Conservation (phyloP, 2,797 vertebrate genomes). For the Apodemus agrarius region DNA sequence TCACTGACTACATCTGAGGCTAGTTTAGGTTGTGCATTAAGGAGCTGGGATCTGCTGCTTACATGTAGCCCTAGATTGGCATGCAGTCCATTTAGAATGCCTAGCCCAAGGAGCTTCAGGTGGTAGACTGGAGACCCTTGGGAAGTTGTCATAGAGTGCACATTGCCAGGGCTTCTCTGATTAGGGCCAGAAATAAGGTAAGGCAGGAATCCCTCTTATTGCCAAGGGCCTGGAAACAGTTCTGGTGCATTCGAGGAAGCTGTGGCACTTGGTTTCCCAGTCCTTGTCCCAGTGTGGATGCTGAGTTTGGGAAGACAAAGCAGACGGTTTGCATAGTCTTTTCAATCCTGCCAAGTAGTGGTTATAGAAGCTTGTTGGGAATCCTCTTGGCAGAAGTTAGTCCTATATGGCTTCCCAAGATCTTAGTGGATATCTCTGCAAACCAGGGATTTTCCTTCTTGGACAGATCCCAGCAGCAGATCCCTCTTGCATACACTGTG, state of each 20-base stretch:
- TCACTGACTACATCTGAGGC: background rate
- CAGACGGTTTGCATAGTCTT: background rate
- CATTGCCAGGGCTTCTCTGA: background rate
- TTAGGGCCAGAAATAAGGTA: background rate
- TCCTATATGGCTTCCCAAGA: background rate
- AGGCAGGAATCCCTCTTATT: background rate
- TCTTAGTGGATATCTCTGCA: background rate
- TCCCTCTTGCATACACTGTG: background rate
- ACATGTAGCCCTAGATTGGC: background rate
- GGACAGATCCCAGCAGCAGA: background rate
- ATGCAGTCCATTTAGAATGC: background rate
- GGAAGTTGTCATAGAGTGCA: background rate
- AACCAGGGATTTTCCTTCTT: background rate
- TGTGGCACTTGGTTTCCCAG: background rate
- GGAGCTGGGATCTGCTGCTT: background rate
- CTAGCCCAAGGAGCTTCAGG: background rate
- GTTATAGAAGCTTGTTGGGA: background rate
- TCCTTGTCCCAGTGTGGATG: background rate
- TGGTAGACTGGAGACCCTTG: background rate
- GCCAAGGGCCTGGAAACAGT: background rate
- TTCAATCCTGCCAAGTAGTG: background rate
- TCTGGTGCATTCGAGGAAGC: background rate
- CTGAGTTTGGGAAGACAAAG: conserved; percentile 20
- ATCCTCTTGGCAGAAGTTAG: background rate
- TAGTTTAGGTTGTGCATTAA: background rate